Evolutionary conservation across 2,797 vertebrate genomes (phyloP).

Genomic region (Neopelma chrysocephalum): DNA sequence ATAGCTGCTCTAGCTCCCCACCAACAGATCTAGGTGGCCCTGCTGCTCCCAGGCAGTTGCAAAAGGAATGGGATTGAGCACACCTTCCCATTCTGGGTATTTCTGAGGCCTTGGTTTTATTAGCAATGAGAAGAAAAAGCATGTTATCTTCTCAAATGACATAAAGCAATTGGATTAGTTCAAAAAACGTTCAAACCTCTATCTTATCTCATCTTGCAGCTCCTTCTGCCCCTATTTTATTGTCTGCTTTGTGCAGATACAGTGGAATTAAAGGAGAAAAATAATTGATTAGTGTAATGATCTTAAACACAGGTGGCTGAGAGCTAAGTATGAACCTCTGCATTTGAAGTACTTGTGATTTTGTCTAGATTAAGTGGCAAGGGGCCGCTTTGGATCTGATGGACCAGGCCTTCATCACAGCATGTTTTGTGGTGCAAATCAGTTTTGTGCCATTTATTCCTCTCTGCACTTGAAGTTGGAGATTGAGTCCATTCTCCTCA

Average conservation of each 20-base stretch:
- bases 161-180: neutral
- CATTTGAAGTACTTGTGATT: neutral
- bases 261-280: conserved; percentile 21
- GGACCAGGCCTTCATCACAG: neutral
- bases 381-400: neutral
- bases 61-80: neutral
- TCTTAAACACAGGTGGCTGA: neutral
- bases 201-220: neutral
- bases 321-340: neutral
- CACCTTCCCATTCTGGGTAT: neutral
- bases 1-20: neutral
- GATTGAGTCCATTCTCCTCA: neutral
- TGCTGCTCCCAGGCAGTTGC: neutral
- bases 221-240: neutral
- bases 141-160: neutral
- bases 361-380: neutral
- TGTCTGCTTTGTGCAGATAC: neutral
- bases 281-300: neutral
- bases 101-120: neutral
- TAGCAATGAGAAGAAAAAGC: neutral
- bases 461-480: neutral
- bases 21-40: fast-evolving
- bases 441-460: neutral
- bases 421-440: neutral
- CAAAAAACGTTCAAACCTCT: neutral